Conservation (phyloP, 2,113 vertebrate genomes). For the Colaptes auratus region DNA sequence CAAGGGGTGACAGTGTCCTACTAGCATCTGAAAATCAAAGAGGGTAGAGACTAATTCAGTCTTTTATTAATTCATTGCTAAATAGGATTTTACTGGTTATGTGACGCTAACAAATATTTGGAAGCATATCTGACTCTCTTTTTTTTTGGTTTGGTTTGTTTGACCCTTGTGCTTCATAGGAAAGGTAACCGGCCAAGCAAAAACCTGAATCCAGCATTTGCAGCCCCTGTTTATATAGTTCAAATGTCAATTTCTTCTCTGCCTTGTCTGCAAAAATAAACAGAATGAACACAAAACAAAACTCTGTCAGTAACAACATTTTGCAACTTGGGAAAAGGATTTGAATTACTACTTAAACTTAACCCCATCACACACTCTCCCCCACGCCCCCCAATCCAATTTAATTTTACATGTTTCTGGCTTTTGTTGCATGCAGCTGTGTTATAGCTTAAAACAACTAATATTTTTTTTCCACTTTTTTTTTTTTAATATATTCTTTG, state of each 20-base stretch:
- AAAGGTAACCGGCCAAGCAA: conserved; percentile 30
- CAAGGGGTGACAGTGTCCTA: neutral
- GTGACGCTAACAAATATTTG: neutral
- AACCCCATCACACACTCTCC: neutral
- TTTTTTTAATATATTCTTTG: neutral
- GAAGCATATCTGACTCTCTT: neutral
- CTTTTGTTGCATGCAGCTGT: conserved; percentile 73
- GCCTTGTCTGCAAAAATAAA: conserved; percentile 72
- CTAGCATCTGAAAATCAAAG: neutral
- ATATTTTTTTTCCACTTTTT: conserved; percentile 51
- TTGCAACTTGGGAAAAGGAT: conserved; percentile 44
- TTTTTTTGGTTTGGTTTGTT: neutral
- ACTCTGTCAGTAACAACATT: conserved; percentile 43
- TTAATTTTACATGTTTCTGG: conserved; percentile 69
- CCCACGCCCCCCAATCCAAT: neutral
- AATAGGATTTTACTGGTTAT: conserved; percentile 36
- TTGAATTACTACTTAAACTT: conserved; percentile 33
- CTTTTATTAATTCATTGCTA: conserved; percentile 25
- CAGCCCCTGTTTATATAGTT: conserved; percentile 63
- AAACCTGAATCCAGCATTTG: neutral
- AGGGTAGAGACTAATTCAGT: neutral
- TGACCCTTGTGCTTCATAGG: neutral
- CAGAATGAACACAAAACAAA: conserved; percentile 19
- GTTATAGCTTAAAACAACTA: conserved; percentile 65
- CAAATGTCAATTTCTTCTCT: conserved; percentile 64